Conservation (phyloP, 2,888 invertebrate species). For the Drosophila flavopinicola region DNA sequence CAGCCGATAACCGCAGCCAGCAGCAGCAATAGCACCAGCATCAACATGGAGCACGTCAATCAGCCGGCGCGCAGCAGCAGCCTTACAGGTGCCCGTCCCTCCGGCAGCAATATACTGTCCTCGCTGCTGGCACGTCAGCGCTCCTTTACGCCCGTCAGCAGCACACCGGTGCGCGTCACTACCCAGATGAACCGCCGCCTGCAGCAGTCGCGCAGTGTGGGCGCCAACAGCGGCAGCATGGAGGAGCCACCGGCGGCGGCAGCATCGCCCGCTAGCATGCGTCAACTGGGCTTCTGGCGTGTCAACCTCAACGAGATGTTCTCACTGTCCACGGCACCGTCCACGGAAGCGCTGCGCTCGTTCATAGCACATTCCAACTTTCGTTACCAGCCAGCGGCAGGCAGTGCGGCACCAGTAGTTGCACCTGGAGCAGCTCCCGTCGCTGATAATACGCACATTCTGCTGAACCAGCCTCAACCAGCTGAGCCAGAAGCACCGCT, state of each 20-base stretch:
- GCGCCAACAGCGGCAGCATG: constrained; percentile 34
- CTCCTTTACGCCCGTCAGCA: constrained; percentile 55
- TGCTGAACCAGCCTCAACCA: constrained; percentile 36
- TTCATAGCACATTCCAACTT: constrained; percentile 77
- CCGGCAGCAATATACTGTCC: constrained; percentile 63
- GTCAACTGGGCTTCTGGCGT: constrained; percentile 75
- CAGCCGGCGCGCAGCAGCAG: constrained; percentile 33
- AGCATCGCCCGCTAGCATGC: constrained; percentile 36
- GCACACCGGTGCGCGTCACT: constrained; percentile 47
- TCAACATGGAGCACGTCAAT: constrained; percentile 60
- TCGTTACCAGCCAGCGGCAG: constrained; percentile 65
- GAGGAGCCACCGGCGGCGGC: constrained; percentile 39
- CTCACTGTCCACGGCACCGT: constrained; percentile 77
- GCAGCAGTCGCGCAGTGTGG: constrained; percentile 52
- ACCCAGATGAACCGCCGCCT: constrained; percentile 62
- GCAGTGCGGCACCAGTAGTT: constrained; percentile 15
- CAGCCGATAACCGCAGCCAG: constrained; percentile 21
- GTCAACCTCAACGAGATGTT: constrained; percentile 81
- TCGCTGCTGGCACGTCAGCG: constrained; percentile 60
- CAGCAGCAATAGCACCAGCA: constrained; percentile 47
- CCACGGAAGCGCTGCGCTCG: constrained; percentile 79
- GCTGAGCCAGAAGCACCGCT: constrained; percentile 8
- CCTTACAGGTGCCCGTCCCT: constrained; percentile 30
- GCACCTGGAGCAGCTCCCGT: not conserved
- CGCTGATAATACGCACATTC: constrained; percentile 55